Conservation (phyloP, 2,888 invertebrate genomes). For the Galerucella calmariensis region DNA sequence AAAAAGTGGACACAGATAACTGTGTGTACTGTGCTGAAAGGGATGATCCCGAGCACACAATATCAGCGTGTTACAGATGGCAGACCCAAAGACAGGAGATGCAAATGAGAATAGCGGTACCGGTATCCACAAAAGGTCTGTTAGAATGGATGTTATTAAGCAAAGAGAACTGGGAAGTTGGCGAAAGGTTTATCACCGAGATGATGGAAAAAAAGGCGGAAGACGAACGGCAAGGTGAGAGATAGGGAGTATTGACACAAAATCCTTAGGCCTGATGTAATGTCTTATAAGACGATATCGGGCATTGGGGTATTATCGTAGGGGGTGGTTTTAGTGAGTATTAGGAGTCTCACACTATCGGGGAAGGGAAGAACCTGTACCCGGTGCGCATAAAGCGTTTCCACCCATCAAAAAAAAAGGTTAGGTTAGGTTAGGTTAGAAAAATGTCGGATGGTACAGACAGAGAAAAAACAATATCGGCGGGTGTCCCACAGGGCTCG, state of each 20-base stretch:
- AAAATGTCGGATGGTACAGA: neutral
- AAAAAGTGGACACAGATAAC: neutral
- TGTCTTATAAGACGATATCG: neutral
- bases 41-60: neutral
- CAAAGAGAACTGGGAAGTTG: no score
- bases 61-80: neutral
- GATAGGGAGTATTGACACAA: no score
- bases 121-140: no score
- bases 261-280: neutral
- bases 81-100: neutral
- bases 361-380: no score
- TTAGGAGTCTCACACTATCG: neutral
- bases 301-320: neutral
- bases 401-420: neutral
- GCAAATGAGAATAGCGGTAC: no score
- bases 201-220: neutral
- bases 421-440: slow-evolving; percentile 4
- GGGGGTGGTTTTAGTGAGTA: neutral
- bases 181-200: no score
- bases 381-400: no score
- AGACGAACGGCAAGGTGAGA: neutral
- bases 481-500: slow-evolving; percentile 36
- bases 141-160: no score
- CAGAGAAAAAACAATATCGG: neutral
- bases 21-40: neutral